phyloP scores from a whole-genome alignment of 2,888 invertebrate species.

The Flexamia atlantica region DNA sequence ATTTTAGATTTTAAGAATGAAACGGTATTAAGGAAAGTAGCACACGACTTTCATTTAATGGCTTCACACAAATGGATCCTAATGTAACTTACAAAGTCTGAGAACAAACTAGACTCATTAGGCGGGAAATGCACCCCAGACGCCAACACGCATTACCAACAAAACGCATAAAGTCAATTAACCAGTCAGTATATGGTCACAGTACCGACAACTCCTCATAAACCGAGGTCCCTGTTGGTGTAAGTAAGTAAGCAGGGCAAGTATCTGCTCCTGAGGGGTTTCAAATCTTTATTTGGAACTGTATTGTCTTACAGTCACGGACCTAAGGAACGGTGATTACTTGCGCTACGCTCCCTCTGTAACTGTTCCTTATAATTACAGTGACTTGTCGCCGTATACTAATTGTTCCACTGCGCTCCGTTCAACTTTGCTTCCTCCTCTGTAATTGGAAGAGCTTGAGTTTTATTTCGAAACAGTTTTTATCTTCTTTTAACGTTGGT shows the following conservation, averaged over 20 bases:
- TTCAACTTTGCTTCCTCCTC: conserved; percentile 2
- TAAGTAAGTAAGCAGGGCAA: background rate
- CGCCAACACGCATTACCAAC: conserved; percentile 1
- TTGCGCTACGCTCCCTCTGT: conserved; percentile 4
- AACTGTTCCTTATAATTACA: conserved; percentile 54
- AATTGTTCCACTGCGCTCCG: background rate
- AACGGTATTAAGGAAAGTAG: no score
- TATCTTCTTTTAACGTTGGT: no score
- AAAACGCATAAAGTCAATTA: conserved; percentile 45
- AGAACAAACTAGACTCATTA: conserved; percentile 22
- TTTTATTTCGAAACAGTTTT: background rate
- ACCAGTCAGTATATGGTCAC: background rate
- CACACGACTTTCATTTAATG: no score
- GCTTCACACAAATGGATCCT: no score
- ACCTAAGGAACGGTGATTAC: conserved; percentile 37
- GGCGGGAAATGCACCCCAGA: conserved; percentile 19
- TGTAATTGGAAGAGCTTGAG: background rate
- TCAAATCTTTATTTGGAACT: conserved; percentile 52
- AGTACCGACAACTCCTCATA: background rate
- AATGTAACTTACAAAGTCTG: background rate
- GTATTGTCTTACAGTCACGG: conserved; percentile 25
- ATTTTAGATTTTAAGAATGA: no score
- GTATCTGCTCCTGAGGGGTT: background rate
- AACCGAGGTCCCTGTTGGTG: background rate
- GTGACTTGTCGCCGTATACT: conserved; percentile 44